Base-by-base conservation (phyloP, 2,797 vertebrate species). In the Enteromius paludinosus region DNA sequence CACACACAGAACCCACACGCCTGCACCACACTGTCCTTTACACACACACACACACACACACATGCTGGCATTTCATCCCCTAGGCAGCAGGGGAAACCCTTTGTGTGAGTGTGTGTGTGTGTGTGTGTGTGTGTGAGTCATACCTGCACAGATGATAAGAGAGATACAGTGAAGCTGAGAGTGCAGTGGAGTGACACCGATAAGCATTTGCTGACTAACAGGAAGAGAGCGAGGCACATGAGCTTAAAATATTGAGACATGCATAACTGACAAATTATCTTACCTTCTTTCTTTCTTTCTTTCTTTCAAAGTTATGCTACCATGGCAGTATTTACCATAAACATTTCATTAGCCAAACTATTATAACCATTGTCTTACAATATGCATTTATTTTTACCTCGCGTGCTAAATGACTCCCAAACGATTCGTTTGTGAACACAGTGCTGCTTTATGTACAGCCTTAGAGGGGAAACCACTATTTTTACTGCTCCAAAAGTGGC, bases 121-220 rank as follows among this genome's bases (percentile, higher is more conserved):
- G 62, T 52, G 56, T 78, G 59, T 73, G 43, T 49, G 56, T 49
- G 25, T 79, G 72, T 87, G 87, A 86, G 81, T 88, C 87, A 88
- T 86, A 86, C 87, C 87, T 86, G 83, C 81, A 83, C 87, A 81
- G 82, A 43, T 79, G 78, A 88, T 81, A 84, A 86, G 78, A 86
- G 70, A 77, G 77, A 83, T 78, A 66, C 78, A 83, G 84, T 82
- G 30, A 83, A 85, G 73, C 78, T 75, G 54, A 86, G 78, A 86
- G 77, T 80, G 81, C 73, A 85, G 81, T 45, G 33, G 66, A 78
- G 64, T 86, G 85, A 71, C 78, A 83, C 54, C 17, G 47, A 83
- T 80, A 80, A 81, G 77, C 61, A 56, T 84, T 47, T 65, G 77
- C 81, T 87, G 87, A 83, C 76, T 81, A 86, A 81, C 77, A 54